phyloP scores from a whole-genome alignment of 2,888 invertebrate genomes.

The Lasioglossum calceatum region DNA sequence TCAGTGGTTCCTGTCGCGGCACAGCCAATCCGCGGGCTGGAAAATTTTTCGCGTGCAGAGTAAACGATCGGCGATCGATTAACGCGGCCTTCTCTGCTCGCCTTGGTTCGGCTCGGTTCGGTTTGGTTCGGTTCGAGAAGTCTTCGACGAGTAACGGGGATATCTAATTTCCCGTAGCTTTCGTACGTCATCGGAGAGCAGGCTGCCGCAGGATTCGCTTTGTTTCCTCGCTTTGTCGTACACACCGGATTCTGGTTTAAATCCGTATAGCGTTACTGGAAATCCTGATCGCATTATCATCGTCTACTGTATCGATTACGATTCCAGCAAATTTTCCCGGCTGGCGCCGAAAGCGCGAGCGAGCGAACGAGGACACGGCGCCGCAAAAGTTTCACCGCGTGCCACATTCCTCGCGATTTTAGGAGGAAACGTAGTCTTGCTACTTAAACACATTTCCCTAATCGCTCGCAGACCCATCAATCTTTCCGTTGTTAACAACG shows the following conservation, averaged over 20 bases:
- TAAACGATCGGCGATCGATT: conserved; percentile 5
- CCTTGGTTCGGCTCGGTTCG: neutral
- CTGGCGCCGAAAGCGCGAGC: neutral
- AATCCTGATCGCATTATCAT: conserved; percentile 42
- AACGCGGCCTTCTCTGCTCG: neutral
- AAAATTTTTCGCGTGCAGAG: neutral
- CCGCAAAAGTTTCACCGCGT: conserved; percentile 4
- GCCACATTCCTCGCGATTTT: neutral
- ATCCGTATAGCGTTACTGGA: conserved; percentile 46
- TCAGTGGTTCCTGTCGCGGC: conserved; percentile 1
- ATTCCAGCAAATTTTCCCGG: neutral
- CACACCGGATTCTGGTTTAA: conserved; percentile 50
- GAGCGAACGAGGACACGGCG: neutral
- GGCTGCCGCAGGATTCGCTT: conserved; percentile 48
- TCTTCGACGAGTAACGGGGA: conserved; percentile 42
- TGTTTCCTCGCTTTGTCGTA: conserved; percentile 49
- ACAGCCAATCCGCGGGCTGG: neutral
- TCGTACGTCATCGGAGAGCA: conserved; percentile 46
- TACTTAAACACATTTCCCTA: neutral
- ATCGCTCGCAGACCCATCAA: neutral
- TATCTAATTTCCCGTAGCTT: conserved; percentile 54
- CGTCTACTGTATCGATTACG: conserved; percentile 13
- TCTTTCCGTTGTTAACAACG: neutral
- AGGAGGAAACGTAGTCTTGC: neutral
- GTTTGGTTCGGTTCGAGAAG: neutral